Base-by-base conservation (phyloP, 1,140 invertebrate species). In the Rhagoletis zephyria region DNA sequence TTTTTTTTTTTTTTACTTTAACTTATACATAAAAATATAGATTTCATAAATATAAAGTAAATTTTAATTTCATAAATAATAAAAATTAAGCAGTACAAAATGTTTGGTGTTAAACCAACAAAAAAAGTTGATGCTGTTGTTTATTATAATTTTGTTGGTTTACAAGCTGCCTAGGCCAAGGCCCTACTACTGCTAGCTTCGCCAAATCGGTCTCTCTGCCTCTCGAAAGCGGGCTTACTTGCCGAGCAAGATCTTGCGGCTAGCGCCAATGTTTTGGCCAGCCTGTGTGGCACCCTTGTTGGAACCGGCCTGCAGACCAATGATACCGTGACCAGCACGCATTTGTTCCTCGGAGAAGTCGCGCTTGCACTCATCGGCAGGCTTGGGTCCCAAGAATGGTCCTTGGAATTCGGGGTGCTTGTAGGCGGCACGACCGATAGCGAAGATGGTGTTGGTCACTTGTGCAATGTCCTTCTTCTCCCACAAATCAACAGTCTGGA, bases 401-500 rank as follows among this genome's bases (percentile, higher is more conserved):
- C 98, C 98, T 61, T 94, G 95, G 96, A 96, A 99, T 93, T 98
- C 97, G 0, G 96, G 94, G 92, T 98, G 97, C 90, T 95, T 97
- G 94, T 98, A 98, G 19, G 98, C 97, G 92, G 97, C 95, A 93
- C 98, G 96, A 88, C 97, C 98, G 86, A 99, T 94, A 60, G 98
- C 97, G 92, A 97, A 98, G 88, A 99, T 96, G 89, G 97, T 98
- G 93, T 97, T 97, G 87, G 98, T 98, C 10, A 99, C 98, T 93
- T 96, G 96, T 30, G 96, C 96, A 91, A 99, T 98, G 93, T 99
- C 98, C 93, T 98, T 98, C 94, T 96, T 96, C 92, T 99, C 98
- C 94, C 97, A 98, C 59, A 99, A 94, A 93, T 99, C 98, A 61
- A 98, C 97, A 10, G 98, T 98, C 94, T 99, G 98, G 95, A 99